Base-by-base conservation (phyloP, 2,797 vertebrate genomes). In the Sciurus vulgaris region DNA sequence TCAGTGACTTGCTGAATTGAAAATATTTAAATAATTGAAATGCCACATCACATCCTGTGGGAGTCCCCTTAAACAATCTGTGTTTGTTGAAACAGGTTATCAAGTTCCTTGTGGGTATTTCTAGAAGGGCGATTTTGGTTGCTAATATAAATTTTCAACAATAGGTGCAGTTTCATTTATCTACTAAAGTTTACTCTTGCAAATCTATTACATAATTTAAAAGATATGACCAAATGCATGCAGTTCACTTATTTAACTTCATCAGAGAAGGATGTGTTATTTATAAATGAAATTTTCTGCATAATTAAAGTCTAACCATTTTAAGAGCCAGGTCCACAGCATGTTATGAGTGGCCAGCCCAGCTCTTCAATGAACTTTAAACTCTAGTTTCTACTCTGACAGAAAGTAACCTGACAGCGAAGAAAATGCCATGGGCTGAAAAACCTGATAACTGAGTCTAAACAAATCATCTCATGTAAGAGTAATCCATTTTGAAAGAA, bases 21-120 rank as follows among this genome's bases (percentile, higher is more conserved):
- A 96, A 95, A 78, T 93, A 96, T 59, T 86, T 86, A 84, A 94
- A 87, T 83, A 81, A 90, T n/a, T 93, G 20, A 89, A 95, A 96
- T 47, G 8, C 47, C 77, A 88, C 15, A 28, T 41, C 28, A 17
- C 38, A n/a, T 72, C 81, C 78, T 86, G 17, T 67, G 69, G 26
- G 69, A 81, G 72, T 9, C n/a, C 47, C 24, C 24, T 84, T 93
- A 84, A 93, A 86, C 44, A 79, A 63, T 10, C 13, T 30, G n/a
- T 89, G 13, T 51, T 86, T 89, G 18, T 61, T 69, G 83, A 96
- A 92, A 81, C 1, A 0, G 56, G 2, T 10, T 35, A 70, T 67
- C 54, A 28, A 69, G 13, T 67, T 70, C 51, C 47, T 83, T 63
- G 20, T 7, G 33, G 87, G 7, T 93, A 61, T 94, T 89, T 95